Evolutionary conservation across 2,888 invertebrate genomes (phyloP).

Genomic region (Terebella lapidaria): DNA sequence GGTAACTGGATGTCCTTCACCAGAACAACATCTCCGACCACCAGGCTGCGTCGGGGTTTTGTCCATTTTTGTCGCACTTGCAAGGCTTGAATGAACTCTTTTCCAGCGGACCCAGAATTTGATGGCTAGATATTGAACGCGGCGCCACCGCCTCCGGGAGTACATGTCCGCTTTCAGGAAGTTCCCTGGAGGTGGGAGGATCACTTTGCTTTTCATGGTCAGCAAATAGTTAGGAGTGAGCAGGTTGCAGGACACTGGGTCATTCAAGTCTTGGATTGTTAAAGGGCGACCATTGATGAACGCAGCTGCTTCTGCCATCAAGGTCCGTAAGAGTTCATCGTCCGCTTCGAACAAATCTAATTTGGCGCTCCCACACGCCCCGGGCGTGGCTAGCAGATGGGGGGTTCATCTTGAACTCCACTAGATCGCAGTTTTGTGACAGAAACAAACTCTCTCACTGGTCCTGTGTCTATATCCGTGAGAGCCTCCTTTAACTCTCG

Average conservation of each 20-base stretch:
- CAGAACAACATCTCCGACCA: neutral
- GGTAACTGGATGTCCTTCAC: neutral
- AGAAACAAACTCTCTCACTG: constrained; percentile 1
- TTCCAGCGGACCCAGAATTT: constrained; percentile 11
- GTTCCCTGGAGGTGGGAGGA: neutral
- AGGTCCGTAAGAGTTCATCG: neutral
- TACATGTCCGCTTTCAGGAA: neutral
- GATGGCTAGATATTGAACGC: neutral
- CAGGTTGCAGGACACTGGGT: neutral
- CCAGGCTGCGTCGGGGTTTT: neutral
- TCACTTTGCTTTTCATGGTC: neutral
- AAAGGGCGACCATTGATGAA: neutral
- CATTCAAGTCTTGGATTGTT: constrained; percentile 12
- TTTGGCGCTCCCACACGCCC: constrained; percentile 15
- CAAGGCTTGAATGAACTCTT: neutral
- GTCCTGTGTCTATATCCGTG: constrained; percentile 3
- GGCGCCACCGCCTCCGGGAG: neutral
- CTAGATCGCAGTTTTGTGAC: neutral
- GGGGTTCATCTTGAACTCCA: constrained; percentile 9
- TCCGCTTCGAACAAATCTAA: no score
- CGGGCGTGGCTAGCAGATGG: constrained; percentile 14
- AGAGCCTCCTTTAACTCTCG: constrained; percentile 21
- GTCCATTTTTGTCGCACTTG: neutral
- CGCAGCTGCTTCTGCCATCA: neutral
- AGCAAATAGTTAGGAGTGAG: neutral